Conservation (phyloP, 2,888 invertebrate species). For the Sicus ferrugineus region DNA sequence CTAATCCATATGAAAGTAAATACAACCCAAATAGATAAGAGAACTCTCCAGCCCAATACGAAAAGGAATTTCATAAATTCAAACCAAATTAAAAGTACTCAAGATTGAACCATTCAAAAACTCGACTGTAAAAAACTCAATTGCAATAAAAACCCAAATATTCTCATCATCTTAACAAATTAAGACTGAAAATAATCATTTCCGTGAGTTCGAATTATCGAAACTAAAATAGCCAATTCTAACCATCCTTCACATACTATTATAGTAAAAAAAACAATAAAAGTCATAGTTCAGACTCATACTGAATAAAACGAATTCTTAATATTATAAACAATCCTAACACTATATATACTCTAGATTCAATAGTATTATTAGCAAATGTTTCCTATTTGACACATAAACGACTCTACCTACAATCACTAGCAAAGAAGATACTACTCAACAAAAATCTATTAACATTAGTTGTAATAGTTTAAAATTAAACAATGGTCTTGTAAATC, state of each 20-base stretch:
- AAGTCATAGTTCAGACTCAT: slow-evolving; percentile 68
- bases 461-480: slow-evolving; percentile 73
- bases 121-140: too few species aligned
- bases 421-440: too few species aligned
- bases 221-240: slow-evolving; percentile 71
- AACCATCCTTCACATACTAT: slow-evolving; percentile 73
- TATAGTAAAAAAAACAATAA: slow-evolving; percentile 70
- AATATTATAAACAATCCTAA: slow-evolving; percentile 68
- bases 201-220: slow-evolving; percentile 70
- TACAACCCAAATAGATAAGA: not conserved
- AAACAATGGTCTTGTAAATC: slow-evolving; percentile 76
- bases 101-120: too few species aligned
- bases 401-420: slow-evolving; percentile 67
- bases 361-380: slow-evolving; percentile 70
- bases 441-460: slow-evolving; percentile 66
- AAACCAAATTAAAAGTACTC: too few species aligned
- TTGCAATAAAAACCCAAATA: slow-evolving; percentile 54
- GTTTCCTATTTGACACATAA: slow-evolving; percentile 69
- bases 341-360: slow-evolving; percentile 71
- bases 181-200: slow-evolving; percentile 72
- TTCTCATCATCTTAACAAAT: slow-evolving; percentile 70
- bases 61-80: too few species aligned
- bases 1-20: not conserved
- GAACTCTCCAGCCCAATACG: not conserved
- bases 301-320: slow-evolving; percentile 65